phyloP scores from a whole-genome alignment of 1,140 invertebrate species.

The Catajapyx aquilonaris region DNA sequence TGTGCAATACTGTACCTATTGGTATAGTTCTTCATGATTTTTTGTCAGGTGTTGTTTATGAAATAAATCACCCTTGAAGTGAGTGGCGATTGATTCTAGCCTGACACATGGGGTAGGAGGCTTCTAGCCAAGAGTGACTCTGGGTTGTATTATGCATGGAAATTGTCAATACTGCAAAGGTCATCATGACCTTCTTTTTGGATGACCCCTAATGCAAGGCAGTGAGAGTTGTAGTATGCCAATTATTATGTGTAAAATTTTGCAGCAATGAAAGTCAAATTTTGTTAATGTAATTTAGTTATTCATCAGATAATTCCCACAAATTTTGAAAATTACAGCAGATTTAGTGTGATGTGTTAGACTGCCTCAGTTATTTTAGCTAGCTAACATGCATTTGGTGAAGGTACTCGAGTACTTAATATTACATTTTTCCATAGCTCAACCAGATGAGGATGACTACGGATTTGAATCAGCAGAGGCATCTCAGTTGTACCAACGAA shows the following conservation, averaged over 20 bases:
- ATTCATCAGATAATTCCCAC: not conserved
- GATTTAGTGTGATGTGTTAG: not conserved
- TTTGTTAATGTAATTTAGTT: not conserved
- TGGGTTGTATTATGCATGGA: too few species aligned
- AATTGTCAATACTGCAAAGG: too few species aligned
- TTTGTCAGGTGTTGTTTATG: too few species aligned
- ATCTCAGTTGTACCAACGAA: constrained; percentile 52
- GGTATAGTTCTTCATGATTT: too few species aligned
- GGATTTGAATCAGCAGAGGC: constrained; percentile 67
- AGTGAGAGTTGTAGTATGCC: too few species aligned
- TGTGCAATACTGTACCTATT: too few species aligned
- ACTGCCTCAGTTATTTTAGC: not conserved
- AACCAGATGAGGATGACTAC: constrained; percentile 76
- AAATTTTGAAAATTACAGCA: not conserved
- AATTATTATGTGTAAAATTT: not conserved
- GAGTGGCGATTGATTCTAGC: too few species aligned
- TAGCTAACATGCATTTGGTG: constrained; percentile 6
- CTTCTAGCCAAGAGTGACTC: too few species aligned
- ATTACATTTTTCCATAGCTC: constrained; percentile 20
- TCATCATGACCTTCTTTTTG: too few species aligned
- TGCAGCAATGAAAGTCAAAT: not conserved
- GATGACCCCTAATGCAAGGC: too few species aligned
- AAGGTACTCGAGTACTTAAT: constrained; percentile 10
- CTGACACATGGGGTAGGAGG: too few species aligned
- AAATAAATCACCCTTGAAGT: too few species aligned